A percentile compares a stretch with the other conserved stretches of the same genome.
Conservation (phyloP, 1,140 invertebrate genomes). For the Gryllus bimaculatus region DNA sequence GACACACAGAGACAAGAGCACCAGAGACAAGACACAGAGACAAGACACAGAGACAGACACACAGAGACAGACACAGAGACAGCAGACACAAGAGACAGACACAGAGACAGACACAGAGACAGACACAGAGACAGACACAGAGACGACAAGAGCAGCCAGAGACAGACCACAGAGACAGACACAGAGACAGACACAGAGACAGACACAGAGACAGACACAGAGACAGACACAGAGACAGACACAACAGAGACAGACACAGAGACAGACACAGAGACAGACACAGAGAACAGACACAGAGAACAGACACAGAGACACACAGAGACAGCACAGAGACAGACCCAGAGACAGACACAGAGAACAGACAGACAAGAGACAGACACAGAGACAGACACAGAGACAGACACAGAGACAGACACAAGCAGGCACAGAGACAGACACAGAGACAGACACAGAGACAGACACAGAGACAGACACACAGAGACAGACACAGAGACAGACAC, state of each 20-base stretch:
- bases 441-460: too few relatives aligned
- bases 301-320: neutral
- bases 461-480: too few relatives aligned
- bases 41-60: too few relatives aligned
- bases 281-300: neutral
- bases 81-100: neutral
- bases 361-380: neutral
- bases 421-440: too few relatives aligned
- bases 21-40: neutral
- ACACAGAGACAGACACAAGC: too few relatives aligned
- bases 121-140: slow-evolving; percentile 18
- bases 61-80: neutral
- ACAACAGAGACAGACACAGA: neutral
- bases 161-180: neutral
- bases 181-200: neutral
- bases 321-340: neutral
- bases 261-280: neutral
- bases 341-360: neutral
- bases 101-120: slow-evolving; percentile 11
- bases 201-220: neutral
- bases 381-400: too few relatives aligned
- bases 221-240: neutral
- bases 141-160: slow-evolving; percentile 2
- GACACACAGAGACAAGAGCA: slow-evolving; percentile 8
- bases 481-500: too few relatives aligned